Evolutionary conservation across 2,797 vertebrate species (phyloP).

Genomic region (Geotrypetes seraphini): DNA sequence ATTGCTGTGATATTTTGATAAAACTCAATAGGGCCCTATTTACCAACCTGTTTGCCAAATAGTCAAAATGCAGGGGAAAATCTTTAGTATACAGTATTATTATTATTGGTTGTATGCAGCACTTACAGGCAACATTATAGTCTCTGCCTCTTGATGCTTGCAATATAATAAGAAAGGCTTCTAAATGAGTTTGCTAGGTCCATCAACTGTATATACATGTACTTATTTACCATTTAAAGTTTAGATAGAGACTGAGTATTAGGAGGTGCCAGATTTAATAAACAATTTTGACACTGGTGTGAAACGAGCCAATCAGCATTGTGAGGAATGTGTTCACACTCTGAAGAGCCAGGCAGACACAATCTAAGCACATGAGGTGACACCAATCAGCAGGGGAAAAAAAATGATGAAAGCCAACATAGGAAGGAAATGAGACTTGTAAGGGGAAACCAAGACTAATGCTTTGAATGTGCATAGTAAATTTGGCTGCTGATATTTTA

Average conservation of each 20-base stretch:
- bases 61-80: too few species aligned
- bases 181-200: constrained; percentile 55
- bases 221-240: constrained; percentile 63
- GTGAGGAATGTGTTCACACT: constrained; percentile 62
- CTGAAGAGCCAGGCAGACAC: constrained; percentile 56
- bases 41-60: too few species aligned
- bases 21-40: too few species aligned
- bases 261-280: constrained; percentile 59
- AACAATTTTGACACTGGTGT: constrained; percentile 59
- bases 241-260: constrained; percentile 47
- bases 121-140: too few species aligned
- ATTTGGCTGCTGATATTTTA: too few species aligned
- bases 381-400: constrained; percentile 59
- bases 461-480: too few species aligned
- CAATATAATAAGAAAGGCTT: too few species aligned
- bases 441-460: too few species aligned
- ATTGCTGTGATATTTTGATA: constrained; percentile 61
- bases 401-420: constrained; percentile 47
- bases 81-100: too few species aligned
- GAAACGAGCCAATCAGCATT: constrained; percentile 64
- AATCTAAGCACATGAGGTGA: constrained; percentile 57
- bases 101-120: too few species aligned
- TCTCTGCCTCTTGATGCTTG: too few species aligned
- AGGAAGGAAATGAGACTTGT: too few species aligned
- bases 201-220: constrained; percentile 61